Evolutionary conservation across 2,888 invertebrate genomes (phyloP).

Genomic region (Dermolepida albohirtum): DNA sequence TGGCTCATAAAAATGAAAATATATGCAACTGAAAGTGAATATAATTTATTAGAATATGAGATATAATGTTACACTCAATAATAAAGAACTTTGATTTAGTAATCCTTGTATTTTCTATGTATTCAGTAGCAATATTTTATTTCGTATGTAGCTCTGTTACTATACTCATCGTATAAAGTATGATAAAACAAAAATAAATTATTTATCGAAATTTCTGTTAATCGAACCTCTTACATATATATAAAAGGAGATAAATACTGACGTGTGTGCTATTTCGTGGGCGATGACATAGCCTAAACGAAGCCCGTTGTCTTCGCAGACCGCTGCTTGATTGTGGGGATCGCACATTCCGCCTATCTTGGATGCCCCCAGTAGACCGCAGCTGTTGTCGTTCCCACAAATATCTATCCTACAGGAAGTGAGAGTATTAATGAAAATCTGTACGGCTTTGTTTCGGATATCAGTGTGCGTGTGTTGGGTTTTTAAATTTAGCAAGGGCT

Average conservation of each 20-base stretch:
- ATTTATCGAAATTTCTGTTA: conserved; percentile 1
- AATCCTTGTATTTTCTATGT: too few species aligned
- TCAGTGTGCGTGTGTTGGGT: conserved; percentile 22
- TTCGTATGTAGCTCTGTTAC: too few species aligned
- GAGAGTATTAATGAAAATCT: conserved; percentile 35
- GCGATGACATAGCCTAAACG: conserved; percentile 69
- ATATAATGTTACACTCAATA: too few species aligned
- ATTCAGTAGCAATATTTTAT: too few species aligned
- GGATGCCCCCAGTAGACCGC: conserved; percentile 67
- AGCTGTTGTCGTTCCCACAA: conserved; percentile 57
- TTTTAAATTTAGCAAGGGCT: conserved; percentile 10
- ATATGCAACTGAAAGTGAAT: too few species aligned
- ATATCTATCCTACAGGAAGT: conserved; percentile 59
- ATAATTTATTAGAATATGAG: too few species aligned
- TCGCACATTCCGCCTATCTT: conserved; percentile 70
- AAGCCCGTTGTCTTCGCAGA: conserved; percentile 70
- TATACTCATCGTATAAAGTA: too few species aligned
- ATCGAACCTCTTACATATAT: conserved; percentile 18
- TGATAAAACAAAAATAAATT: neutral
- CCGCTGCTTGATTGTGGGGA: conserved; percentile 67
- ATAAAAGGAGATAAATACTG: conserved; percentile 53
- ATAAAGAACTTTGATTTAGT: too few species aligned
- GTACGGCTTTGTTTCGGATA: conserved; percentile 35
- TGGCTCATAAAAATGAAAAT: too few species aligned
- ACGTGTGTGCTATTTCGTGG: conserved; percentile 73